Evolutionary conservation across 2,797 vertebrate genomes (phyloP).

Genomic region (Pygocentrus nattereri): DNA sequence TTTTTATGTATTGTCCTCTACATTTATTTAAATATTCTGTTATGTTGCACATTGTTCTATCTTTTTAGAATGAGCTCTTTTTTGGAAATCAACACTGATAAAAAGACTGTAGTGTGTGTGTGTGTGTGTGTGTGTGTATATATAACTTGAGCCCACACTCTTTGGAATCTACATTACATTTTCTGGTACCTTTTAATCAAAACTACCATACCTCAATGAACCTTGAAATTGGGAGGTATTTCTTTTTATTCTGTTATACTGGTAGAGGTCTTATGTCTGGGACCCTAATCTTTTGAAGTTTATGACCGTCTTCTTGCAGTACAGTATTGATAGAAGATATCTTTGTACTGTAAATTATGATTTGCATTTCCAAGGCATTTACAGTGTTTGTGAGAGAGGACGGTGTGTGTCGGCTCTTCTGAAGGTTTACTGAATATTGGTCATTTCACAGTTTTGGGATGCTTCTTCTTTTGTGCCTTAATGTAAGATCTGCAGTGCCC

Average conservation of each 20-base stretch:
- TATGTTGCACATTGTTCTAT: not conserved
- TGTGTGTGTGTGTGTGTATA: too few species aligned
- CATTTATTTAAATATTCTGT: not conserved
- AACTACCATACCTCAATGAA: constrained; percentile 30
- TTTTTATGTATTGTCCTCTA: not conserved
- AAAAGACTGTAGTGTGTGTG: constrained; percentile 14
- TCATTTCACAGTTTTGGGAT: constrained; percentile 4
- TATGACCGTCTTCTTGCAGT: not conserved
- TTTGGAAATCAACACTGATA: not conserved
- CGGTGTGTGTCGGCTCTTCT: not conserved
- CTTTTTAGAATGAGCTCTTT: not conserved
- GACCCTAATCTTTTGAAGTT: constrained; percentile 10
- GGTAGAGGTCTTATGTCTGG: not conserved
- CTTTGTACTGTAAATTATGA: constrained; percentile 12
- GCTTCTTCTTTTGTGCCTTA: constrained; percentile 21
- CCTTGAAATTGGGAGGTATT: constrained; percentile 17
- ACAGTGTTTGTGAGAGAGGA: not conserved
- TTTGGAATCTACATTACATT: constrained; percentile 6
- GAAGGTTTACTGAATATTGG: not conserved
- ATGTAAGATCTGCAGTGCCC: constrained; percentile 3
- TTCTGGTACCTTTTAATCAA: constrained; percentile 21
- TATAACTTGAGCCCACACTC: not conserved
- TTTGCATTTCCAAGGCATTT: not conserved
- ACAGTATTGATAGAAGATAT: not conserved
- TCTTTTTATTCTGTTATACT: not conserved